Base-by-base conservation (phyloP, 2,113 vertebrate genomes). In the Misgurnus mizolepis region DNA sequence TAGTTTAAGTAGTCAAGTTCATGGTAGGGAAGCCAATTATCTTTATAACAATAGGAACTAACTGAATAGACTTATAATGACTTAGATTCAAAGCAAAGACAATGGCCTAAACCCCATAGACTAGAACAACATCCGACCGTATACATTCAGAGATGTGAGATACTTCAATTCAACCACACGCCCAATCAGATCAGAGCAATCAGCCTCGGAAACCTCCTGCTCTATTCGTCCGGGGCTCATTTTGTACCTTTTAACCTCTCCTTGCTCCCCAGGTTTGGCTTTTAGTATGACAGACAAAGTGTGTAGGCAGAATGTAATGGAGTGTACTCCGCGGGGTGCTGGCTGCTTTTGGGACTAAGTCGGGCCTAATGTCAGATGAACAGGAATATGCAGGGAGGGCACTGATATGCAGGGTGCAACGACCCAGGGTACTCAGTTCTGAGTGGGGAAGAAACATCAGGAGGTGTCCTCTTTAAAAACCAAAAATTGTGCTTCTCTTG, bases 221-320 rank as follows among this genome's bases (percentile, higher is more conserved):
- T 82, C 80, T 73, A 71, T 82, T 82, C 61, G 62, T 80, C 81
- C 85, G 83, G 72, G 83, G 79, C 88, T 85, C 87, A 89, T 90
- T 91, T 91, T 81, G 82, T 86, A 84, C 88, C 89, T 91, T 88
- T 90, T 86, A 87, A 87, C 86, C 82, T 50, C 80, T 69, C 78
- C 66, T 87, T 86, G 85, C 88, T 83, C 81, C 88, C 86, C 83
- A 85, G 82, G 82, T 82, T 88, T 82, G 82, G 91, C 91, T 92
- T 92, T 92, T 89, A 92, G 90, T 72, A 83, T 81, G 87, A 90
- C 86, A 82, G 53, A 27, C 85, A 84, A 82, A 81, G 81, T 82
- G 88, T 88, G 88, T 85, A 88, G 86, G 86, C 82, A 86, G 82
- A 80, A 85, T 85, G 87, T 93, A 93, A 92, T 92, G 87, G 90